A percentile compares a stretch with the other conserved stretches of the same genome.
Evolutionary conservation across 30 jellyfish, hydroid and myxozoan genomes (phyloP).

Genomic region (Cassiopea andromeda): DNA sequence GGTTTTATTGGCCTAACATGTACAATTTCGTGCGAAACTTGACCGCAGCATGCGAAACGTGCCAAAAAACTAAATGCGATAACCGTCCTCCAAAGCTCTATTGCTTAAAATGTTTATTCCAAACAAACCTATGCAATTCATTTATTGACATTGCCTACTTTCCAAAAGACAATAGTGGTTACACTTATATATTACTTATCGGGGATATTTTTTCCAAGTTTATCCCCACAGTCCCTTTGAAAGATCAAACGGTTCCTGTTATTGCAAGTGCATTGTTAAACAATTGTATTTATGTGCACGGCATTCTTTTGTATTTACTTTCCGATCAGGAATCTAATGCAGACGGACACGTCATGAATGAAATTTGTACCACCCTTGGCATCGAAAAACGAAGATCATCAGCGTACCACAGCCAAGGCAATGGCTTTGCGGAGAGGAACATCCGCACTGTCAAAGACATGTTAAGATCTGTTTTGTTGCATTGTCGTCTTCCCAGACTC

Average conservation of each 20-base stretch:
- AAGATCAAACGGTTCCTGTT: slow-evolving; percentile 18
- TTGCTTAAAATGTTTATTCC: slow-evolving; percentile 32
- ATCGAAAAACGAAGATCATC: slow-evolving; percentile 17
- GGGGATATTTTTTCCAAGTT: slow-evolving; percentile 15
- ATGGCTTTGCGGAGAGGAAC: slow-evolving; percentile 10
- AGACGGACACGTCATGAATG: slow-evolving; percentile 10
- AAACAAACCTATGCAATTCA: slow-evolving; percentile 58
- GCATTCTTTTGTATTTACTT: background rate
- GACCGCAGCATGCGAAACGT: background rate
- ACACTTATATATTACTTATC: slow-evolving; percentile 18
- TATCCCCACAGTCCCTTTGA: background rate
- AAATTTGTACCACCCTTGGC: background rate
- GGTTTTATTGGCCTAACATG: slow-evolving; percentile 67
- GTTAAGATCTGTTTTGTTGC: background rate
- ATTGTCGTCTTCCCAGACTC: background rate
- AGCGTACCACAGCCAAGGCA: slow-evolving; percentile 17
- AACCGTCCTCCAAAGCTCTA: slow-evolving; percentile 46
- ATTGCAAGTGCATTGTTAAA: slow-evolving; percentile 21
- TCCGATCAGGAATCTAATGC: slow-evolving; percentile 46
- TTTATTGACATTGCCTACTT: slow-evolving; percentile 24
- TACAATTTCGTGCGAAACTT: slow-evolving; percentile 18
- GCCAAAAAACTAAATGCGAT: slow-evolving; percentile 61
- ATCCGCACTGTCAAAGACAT: background rate
- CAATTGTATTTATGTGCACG: slow-evolving; percentile 24
- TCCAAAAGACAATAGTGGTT: slow-evolving; percentile 28